phyloP scores from a whole-genome alignment of 2,113 vertebrate species.

The Ariopsis seemanni region DNA sequence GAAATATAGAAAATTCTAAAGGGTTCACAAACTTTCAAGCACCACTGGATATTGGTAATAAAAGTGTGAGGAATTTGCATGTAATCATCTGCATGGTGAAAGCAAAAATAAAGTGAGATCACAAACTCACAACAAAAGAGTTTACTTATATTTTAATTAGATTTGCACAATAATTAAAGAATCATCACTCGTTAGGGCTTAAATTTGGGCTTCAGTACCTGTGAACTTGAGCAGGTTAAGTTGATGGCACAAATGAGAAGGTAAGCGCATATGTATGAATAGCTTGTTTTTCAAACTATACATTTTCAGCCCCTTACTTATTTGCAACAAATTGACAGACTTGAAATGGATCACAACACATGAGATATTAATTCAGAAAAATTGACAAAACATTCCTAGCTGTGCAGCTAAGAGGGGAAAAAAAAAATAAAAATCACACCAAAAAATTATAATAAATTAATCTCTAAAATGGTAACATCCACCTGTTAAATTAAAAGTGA shows the following conservation, averaged over 20 bases:
- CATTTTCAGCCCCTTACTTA: background rate
- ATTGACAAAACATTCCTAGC: background rate
- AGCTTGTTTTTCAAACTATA: background rate
- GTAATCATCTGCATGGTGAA: background rate
- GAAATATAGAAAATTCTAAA: too few species aligned
- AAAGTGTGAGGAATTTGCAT: background rate
- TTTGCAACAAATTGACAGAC: background rate
- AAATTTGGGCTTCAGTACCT: background rate
- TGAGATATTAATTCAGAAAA: background rate
- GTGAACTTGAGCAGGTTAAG: background rate
- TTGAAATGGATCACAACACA: background rate
- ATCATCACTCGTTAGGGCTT: background rate
- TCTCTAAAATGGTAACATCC: background rate
- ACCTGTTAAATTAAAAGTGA: background rate
- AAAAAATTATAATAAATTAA: slow-evolving; percentile 24
- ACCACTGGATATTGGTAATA: background rate
- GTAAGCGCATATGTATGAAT: background rate
- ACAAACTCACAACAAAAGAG: background rate
- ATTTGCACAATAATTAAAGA: background rate
- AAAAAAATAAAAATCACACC: background rate
- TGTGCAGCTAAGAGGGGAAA: background rate
- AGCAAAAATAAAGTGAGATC: background rate
- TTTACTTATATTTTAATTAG: background rate
- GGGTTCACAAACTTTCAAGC: too few species aligned
- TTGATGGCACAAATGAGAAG: background rate